These are phyloP conservation scores for Melanotaenia duboulayi DNA, from an alignment of 2,113 vertebrate genomes.

Conservation along the genomic window DNA sequence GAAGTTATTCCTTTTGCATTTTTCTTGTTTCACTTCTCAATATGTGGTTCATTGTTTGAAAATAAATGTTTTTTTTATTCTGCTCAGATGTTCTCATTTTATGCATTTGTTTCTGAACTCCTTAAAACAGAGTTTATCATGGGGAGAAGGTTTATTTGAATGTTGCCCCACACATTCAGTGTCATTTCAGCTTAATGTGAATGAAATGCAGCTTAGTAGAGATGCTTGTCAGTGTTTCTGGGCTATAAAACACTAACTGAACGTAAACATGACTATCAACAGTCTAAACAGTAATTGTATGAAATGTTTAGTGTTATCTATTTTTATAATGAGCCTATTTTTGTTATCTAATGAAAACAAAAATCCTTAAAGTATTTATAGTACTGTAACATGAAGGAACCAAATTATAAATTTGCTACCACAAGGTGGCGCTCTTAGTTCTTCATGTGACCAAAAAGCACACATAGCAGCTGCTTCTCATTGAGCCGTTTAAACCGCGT, in stretches of 20 bases:
- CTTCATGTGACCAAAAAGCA: neutral
- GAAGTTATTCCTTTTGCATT: constrained; percentile 40
- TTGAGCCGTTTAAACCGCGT: constrained; percentile 6
- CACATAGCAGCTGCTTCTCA: neutral
- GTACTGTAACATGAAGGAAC: neutral
- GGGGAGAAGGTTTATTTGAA: neutral
- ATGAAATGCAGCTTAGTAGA: neutral
- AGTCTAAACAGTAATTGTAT: too few species aligned
- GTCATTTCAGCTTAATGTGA: neutral
- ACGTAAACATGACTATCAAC: too few species aligned
- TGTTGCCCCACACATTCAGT: neutral
- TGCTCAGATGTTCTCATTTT: neutral
- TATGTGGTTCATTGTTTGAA: constrained; percentile 62
- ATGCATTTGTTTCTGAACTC: neutral
- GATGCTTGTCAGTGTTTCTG: too few species aligned
- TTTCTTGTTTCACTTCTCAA: constrained; percentile 27
- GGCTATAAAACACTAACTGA: too few species aligned
- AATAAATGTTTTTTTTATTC: constrained; percentile 57
- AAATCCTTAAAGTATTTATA: too few species aligned
- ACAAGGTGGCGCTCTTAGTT: constrained; percentile 50
- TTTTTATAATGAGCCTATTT: too few species aligned
- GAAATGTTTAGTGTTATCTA: too few species aligned
- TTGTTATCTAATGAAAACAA: too few species aligned
- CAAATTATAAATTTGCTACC: constrained; percentile 12
- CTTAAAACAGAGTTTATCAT: neutral